Evolutionary conservation across 2,888 invertebrate genomes (phyloP).

Genomic region (Apotomis turbidana): DNA sequence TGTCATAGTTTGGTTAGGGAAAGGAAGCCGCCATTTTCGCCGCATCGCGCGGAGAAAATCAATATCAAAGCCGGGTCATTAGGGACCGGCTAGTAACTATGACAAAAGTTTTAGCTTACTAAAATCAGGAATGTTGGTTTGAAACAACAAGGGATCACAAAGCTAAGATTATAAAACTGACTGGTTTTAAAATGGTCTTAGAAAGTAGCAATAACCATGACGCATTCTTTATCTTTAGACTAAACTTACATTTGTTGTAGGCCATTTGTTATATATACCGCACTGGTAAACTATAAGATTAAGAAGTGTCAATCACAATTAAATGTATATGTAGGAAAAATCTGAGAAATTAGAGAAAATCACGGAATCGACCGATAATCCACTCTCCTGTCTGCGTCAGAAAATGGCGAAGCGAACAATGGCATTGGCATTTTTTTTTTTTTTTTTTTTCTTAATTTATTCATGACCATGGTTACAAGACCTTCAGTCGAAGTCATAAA

Average conservation of each 20-base stretch:
- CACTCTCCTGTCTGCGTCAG: too few relatives aligned
- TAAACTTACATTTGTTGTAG: conserved; percentile 37
- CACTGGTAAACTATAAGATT: neutral
- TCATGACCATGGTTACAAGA: too few relatives aligned
- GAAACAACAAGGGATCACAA: neutral
- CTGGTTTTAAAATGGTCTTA: neutral
- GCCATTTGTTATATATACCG: conserved; percentile 7
- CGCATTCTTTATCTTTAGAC: conserved; percentile 1
- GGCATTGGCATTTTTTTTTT: too few relatives aligned
- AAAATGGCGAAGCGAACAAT: too few relatives aligned
- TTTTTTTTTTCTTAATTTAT: too few relatives aligned
- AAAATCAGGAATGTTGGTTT: neutral
- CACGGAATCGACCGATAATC: too few relatives aligned
- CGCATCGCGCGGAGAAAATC: conserved; percentile 28
- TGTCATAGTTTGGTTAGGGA: conserved; percentile 8
- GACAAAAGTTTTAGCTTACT: neutral
- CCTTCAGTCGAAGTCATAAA: too few relatives aligned
- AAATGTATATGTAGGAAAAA: too few relatives aligned
- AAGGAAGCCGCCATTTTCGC: conserved; percentile 23
- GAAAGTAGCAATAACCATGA: conserved; percentile 27
- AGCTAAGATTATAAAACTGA: neutral
- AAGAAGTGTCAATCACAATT: too few relatives aligned
- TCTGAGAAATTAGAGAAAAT: too few relatives aligned
- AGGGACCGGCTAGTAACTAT: neutral
- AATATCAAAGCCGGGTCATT: conserved; percentile 34